Evolutionary conservation across 2,113 vertebrate species (phyloP).

Genomic region (Oryzias woworae): DNA sequence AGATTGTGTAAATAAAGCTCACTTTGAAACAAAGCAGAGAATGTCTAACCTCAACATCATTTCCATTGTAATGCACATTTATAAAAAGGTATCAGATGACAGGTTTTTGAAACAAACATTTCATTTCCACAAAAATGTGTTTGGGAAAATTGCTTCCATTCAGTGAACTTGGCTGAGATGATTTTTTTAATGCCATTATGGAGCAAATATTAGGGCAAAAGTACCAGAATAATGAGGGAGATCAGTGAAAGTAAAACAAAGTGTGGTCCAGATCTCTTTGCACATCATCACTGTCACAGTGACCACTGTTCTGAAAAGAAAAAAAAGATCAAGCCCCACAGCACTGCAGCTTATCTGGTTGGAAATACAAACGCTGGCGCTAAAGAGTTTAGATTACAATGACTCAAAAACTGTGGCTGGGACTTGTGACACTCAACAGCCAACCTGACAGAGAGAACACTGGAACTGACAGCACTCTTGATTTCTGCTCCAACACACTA

Average conservation of each 20-base stretch:
- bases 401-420: slow-evolving; percentile 20
- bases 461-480: slow-evolving; percentile 8
- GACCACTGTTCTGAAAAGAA: slow-evolving; percentile 15
- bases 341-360: slow-evolving; percentile 14
- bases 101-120: background rate
- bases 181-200: no score
- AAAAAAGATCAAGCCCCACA: slow-evolving; percentile 6
- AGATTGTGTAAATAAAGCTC: slow-evolving; percentile 38
- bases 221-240: no score
- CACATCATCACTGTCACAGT: slow-evolving; percentile 31
- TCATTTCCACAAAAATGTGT: slow-evolving; percentile 1
- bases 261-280: slow-evolving; percentile 39
- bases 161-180: no score
- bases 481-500: slow-evolving; percentile 7
- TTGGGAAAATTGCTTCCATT: no score
- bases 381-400: slow-evolving; percentile 8
- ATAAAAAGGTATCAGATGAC: slow-evolving; percentile 29
- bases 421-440: slow-evolving; percentile 25
- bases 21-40: background rate
- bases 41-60: background rate
- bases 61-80: slow-evolving; percentile 25
- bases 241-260: slow-evolving; percentile 1
- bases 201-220: no score
- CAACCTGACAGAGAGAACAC: slow-evolving; percentile 10
- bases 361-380: slow-evolving; percentile 29